A percentile compares a stretch with the other conserved stretches of the same genome.
Evolutionary conservation across 1,140 invertebrate genomes (phyloP).

Genomic region (Drosophila burlai): DNA sequence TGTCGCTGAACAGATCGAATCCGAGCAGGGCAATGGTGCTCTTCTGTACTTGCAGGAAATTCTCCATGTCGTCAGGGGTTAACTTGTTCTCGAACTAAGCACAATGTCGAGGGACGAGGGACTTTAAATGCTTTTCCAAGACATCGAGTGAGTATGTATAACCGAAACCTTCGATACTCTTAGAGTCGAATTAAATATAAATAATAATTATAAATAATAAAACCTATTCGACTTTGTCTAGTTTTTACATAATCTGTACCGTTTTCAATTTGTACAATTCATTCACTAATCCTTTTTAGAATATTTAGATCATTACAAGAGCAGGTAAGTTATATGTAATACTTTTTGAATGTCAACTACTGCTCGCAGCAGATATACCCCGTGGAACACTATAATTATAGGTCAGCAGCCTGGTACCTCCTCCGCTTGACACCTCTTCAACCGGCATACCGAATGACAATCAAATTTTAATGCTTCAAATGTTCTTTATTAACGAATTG

Average conservation of each 20-base stretch:
- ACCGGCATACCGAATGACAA: conserved; percentile 12
- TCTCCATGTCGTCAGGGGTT: conserved; percentile 12
- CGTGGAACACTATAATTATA: conserved; percentile 7
- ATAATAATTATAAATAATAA: too few species aligned
- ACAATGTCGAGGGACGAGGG: background rate
- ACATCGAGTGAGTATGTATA: background rate
- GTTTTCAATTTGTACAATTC: background rate
- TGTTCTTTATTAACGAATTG: conserved; percentile 40
- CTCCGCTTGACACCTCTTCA: background rate
- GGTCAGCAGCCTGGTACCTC: background rate
- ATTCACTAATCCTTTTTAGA: background rate
- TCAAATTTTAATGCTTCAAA: conserved; percentile 34
- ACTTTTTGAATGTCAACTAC: background rate
- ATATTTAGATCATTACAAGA: background rate
- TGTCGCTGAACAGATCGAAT: conserved; percentile 27
- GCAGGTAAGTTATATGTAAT: background rate
- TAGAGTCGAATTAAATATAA: background rate
- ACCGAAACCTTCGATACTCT: background rate
- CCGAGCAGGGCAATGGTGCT: conserved; percentile 30
- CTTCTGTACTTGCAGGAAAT: conserved; percentile 40
- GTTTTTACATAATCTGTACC: background rate
- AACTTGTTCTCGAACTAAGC: background rate
- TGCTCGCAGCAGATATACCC: background rate
- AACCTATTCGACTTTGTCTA: background rate
- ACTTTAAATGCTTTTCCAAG: conserved; percentile 17